A percentile compares a stretch with the other conserved stretches of the same genome.
Evolutionary conservation across 2,113 vertebrate species (phyloP).

Genomic region (Delphinapterus leucas): DNA sequence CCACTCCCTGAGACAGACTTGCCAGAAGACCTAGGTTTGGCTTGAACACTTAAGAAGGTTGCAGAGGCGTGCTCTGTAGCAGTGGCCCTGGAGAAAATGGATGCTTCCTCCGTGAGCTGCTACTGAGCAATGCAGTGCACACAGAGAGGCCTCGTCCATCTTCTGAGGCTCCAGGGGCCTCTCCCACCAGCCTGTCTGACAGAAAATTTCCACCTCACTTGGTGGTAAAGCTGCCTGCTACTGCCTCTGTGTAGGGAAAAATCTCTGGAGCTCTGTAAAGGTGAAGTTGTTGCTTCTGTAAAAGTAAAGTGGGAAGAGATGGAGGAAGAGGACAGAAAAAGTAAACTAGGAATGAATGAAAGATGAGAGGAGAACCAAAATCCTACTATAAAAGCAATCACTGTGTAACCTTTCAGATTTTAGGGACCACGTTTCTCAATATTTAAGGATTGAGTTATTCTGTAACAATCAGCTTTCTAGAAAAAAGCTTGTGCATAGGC

Average conservation of each 20-base stretch:
- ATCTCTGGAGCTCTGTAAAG: not conserved
- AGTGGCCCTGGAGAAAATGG: conserved; percentile 72
- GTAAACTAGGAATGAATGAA: not conserved
- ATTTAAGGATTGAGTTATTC: not conserved
- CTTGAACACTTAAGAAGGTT: conserved; percentile 74
- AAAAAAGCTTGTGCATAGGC: not conserved
- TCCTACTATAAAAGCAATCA: not conserved
- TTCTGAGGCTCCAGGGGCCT: conserved; percentile 54
- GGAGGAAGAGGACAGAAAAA: not conserved
- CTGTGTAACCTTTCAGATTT: not conserved
- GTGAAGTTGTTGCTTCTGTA: conserved; percentile 11
- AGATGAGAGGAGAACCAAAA: not conserved
- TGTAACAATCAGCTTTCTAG: not conserved
- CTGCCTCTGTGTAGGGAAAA: not conserved
- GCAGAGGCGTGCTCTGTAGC: conserved; percentile 74
- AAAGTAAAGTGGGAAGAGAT: not conserved
- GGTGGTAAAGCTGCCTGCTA: conserved; percentile 62
- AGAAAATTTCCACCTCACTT: conserved; percentile 66
- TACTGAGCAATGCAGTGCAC: conserved; percentile 64
- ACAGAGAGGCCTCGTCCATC: conserved; percentile 67
- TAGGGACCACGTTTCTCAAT: not conserved
- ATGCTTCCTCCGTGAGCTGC: conserved; percentile 65
- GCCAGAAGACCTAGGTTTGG: conserved; percentile 71
- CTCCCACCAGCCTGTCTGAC: conserved; percentile 58
- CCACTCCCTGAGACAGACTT: conserved; percentile 69